Evolutionary conservation across 2,888 invertebrate genomes (phyloP).

Genomic region (Lissonota sp.): DNA sequence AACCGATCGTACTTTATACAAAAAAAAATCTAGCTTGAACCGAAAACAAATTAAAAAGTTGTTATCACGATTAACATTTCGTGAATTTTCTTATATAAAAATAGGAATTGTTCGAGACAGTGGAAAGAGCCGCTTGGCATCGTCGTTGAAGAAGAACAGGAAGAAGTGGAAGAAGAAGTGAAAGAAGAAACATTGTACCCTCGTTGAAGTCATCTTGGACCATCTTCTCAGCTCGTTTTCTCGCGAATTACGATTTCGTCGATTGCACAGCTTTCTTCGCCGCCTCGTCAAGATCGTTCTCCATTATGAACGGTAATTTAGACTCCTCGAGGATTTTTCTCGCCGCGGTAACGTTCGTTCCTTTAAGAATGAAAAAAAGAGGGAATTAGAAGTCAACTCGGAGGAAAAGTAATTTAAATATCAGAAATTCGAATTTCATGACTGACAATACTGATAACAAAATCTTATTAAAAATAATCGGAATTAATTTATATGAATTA

Average conservation of each 20-base stretch:
- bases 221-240: background rate
- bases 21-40: constrained; percentile 25
- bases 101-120: constrained; percentile 33
- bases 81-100: constrained; percentile 26
- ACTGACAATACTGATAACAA: too few species aligned
- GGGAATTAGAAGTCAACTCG: constrained; percentile 41
- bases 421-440: too few species aligned
- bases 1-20: constrained; percentile 19
- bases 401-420: too few species aligned
- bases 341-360: constrained; percentile 94
- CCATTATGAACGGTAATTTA: constrained; percentile 92
- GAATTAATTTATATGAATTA: too few species aligned
- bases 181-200: constrained; percentile 1
- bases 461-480: too few species aligned
- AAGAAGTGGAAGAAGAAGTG: background rate
- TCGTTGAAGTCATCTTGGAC: background rate
- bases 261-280: constrained; percentile 92
- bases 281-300: constrained; percentile 95
- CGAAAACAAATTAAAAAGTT: constrained; percentile 34
- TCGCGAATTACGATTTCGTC: constrained; percentile 66
- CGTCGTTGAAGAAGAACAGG: background rate
- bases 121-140: background rate
- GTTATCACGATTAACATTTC: constrained; percentile 53
- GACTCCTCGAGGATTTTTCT: constrained; percentile 93
- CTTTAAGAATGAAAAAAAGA: constrained; percentile 79